A percentile compares a stretch with the other conserved stretches of the same genome.
Conservation (phyloP, 2,888 invertebrate species). For the Ariolimax columbianus region DNA sequence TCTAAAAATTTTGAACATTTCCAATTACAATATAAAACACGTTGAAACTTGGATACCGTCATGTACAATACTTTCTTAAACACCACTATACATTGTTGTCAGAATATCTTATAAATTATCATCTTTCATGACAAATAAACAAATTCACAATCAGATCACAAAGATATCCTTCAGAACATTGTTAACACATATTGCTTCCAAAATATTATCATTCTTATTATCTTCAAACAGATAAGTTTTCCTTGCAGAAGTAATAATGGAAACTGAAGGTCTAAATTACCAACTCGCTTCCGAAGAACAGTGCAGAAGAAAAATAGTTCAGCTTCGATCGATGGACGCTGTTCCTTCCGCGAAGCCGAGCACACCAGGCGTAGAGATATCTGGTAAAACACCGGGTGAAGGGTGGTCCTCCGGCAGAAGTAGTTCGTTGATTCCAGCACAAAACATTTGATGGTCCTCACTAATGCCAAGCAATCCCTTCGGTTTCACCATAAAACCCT, state of each 20-base stretch:
- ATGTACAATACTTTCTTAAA: too few species aligned
- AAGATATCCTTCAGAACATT: not conserved
- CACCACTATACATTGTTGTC: too few species aligned
- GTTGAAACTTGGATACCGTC: too few species aligned
- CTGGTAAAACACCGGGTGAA: not conserved
- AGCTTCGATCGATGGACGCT: not conserved
- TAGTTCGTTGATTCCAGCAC: not conserved
- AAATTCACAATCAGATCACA: not conserved
- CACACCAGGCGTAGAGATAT: not conserved
- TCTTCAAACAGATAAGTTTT: not conserved
- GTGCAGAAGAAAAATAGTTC: not conserved
- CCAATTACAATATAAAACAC: too few species aligned
- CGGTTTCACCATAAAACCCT: too few species aligned
- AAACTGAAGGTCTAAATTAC: not conserved
- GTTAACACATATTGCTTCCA: not conserved
- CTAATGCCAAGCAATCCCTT: not conserved
- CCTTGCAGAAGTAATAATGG: not conserved
- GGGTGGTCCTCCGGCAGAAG: not conserved
- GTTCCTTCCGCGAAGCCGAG: not conserved
- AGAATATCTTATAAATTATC: too few species aligned
- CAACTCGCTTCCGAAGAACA: not conserved
- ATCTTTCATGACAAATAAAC: too few species aligned
- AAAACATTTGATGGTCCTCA: not conserved
- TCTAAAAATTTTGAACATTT: too few species aligned
- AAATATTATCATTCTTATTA: not conserved